These are phyloP conservation scores for Orchestes rusci DNA, from an alignment of 2,888 invertebrate genomes.

Conservation along the genomic window DNA sequence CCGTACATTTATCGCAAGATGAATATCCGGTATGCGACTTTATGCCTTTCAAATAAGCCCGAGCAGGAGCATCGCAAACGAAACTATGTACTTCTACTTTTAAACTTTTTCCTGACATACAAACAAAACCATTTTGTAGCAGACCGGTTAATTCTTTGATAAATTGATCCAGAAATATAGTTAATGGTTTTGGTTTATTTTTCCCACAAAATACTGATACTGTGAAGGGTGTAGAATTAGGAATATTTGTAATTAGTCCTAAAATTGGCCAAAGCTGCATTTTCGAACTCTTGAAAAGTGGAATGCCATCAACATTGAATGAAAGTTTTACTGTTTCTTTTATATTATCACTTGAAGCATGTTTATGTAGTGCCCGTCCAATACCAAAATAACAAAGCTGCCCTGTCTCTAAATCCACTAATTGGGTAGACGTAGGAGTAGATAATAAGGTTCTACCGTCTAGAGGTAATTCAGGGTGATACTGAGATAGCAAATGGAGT, in stretches of 20 bases:
- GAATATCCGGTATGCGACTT: conserved; percentile 14
- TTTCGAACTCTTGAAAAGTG: conserved; percentile 6
- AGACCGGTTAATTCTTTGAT: conserved; percentile 3
- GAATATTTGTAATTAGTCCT: conserved; percentile 9
- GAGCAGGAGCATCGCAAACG: conserved; percentile 12
- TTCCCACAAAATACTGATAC: conserved; percentile 6
- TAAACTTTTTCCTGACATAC: conserved; percentile 1
- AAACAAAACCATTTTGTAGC: conserved; percentile 4
- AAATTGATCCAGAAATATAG: neutral
- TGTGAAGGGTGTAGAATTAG: conserved; percentile 1
- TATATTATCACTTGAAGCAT: neutral
- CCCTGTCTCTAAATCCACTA: conserved; percentile 4
- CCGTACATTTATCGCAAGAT: conserved; percentile 11
- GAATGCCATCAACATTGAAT: conserved; percentile 1
- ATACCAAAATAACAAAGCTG: conserved; percentile 11
- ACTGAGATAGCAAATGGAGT: conserved; percentile 1
- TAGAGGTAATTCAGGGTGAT: conserved; percentile 3
- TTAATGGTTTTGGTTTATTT: conserved; percentile 3
- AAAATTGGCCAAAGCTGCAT: conserved; percentile 11
- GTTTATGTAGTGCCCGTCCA: neutral
- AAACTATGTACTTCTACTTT: conserved; percentile 15
- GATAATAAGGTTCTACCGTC: conserved; percentile 1
- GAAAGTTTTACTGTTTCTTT: neutral
- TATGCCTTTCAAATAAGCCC: conserved; percentile 11
- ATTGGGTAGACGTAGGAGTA: neutral